Percentiles rank a stretch among this genome's conserved stretches.
phyloP scores from a whole-genome alignment of 2,888 invertebrate genomes.

The Crossocerus cetratus region DNA sequence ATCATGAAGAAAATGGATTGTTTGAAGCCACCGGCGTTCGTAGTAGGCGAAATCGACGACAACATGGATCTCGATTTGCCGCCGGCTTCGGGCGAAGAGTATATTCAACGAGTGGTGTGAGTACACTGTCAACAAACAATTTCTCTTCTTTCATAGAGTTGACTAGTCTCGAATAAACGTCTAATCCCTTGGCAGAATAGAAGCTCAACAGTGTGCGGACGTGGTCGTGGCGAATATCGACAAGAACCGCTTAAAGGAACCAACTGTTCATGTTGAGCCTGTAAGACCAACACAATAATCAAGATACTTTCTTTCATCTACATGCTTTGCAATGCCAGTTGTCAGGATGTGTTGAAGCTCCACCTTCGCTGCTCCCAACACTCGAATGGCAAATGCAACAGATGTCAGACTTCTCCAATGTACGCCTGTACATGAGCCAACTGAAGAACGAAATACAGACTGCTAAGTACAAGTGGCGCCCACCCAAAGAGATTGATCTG shows the following conservation, averaged over 20 bases:
- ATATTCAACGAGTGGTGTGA: slow-evolving; percentile 74
- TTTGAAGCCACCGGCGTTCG: slow-evolving; percentile 65
- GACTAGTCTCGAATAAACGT: too few species aligned
- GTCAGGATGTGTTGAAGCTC: slow-evolving; percentile 77
- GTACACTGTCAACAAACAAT: slow-evolving; percentile 31
- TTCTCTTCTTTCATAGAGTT: too few species aligned
- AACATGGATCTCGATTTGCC: slow-evolving; percentile 66
- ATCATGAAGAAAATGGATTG: slow-evolving; percentile 63
- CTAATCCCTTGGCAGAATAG: slow-evolving; percentile 59
- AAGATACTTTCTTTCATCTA: not conserved
- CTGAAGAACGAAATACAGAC: slow-evolving; percentile 63
- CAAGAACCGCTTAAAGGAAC: slow-evolving; percentile 54
- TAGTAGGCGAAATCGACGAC: slow-evolving; percentile 63
- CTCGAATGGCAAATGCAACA: slow-evolving; percentile 84
- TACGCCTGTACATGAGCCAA: slow-evolving; percentile 79
- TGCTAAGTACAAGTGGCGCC: slow-evolving; percentile 49
- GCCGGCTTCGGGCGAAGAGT: slow-evolving; percentile 72
- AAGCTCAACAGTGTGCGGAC: slow-evolving; percentile 70
- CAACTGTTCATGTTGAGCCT: slow-evolving; percentile 58
- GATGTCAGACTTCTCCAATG: slow-evolving; percentile 82
- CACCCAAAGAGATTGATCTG: slow-evolving; percentile 32
- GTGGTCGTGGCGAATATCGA: slow-evolving; percentile 69
- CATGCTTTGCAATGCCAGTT: slow-evolving; percentile 66
- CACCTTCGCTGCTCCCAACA: slow-evolving; percentile 76
- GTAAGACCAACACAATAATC: slow-evolving; percentile 52